Percentiles rank a stretch among this genome's conserved stretches.
These are phyloP conservation scores for Heterohyrax brucei DNA, from an alignment of 2,797 vertebrate genomes.

Conservation along the genomic window DNA sequence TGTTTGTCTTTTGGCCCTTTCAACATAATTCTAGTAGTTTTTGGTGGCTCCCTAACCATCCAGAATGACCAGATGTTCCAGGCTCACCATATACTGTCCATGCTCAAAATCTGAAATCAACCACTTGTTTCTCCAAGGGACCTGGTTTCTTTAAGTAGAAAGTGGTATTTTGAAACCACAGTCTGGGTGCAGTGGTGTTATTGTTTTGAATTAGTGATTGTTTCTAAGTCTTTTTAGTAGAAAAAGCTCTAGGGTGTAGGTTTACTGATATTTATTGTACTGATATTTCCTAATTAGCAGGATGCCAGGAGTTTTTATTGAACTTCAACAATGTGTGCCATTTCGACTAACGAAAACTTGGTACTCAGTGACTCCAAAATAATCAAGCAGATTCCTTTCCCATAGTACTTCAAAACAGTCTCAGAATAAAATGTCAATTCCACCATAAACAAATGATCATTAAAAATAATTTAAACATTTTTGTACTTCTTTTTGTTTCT, in stretches of 20 bases:
- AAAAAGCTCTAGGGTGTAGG: not conserved
- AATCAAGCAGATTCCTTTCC: not conserved
- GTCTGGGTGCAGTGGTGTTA: not conserved
- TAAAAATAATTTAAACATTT: not conserved
- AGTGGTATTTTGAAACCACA: not conserved
- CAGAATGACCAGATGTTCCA: not conserved
- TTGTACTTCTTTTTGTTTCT: not conserved
- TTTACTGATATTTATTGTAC: not conserved
- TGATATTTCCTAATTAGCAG: not conserved
- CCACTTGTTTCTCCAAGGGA: not conserved
- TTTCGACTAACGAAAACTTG: conserved; percentile 23
- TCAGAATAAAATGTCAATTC: not conserved
- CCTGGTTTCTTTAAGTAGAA: not conserved
- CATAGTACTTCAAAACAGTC: not conserved
- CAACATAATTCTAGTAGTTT: too few relatives aligned
- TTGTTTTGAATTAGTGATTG: not conserved
- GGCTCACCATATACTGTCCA: not conserved
- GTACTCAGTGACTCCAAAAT: not conserved
- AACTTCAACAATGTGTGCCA: not conserved
- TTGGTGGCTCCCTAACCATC: not conserved
- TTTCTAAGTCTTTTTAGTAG: conserved; percentile 10
- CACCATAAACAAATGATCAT: not conserved
- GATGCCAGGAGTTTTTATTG: not conserved
- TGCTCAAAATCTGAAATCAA: not conserved
- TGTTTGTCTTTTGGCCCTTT: not conserved